Conservation (phyloP, 2,113 vertebrate genomes). For the Trichechus manatus region DNA sequence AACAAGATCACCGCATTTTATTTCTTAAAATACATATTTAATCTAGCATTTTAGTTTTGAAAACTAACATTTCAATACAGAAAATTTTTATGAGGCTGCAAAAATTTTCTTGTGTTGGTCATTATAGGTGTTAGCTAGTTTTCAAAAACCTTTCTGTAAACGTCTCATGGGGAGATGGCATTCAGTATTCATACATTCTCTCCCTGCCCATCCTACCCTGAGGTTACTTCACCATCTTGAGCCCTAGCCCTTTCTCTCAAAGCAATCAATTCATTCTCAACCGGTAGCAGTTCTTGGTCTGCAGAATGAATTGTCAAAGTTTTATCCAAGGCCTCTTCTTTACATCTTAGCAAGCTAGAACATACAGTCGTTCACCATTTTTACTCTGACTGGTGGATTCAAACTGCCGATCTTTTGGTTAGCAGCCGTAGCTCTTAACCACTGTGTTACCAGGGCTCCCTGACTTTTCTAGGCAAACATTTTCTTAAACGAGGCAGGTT, state of each 20-base stretch:
- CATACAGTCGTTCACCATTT: neutral
- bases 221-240: neutral
- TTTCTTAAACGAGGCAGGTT: neutral
- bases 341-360: neutral
- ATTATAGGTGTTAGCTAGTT: neutral
- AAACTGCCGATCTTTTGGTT: too few relatives aligned
- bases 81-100: neutral
- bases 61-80: neutral
- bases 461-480: slow-evolving; percentile 21
- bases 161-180: neutral
- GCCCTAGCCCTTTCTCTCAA: neutral
- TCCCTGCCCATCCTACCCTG: neutral
- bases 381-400: neutral
- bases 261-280: neutral
- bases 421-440: too few relatives aligned
- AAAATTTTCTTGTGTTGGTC: neutral
- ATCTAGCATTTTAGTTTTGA: neutral
- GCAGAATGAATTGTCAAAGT: neutral
- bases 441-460: neutral
- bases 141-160: neutral
- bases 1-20: neutral
- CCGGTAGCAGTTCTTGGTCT: neutral
- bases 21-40: neutral
- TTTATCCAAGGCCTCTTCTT: neutral
- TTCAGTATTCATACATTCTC: neutral